Evolutionary conservation across 92 coral and sea anemone genomes (phyloP), one percentile per base, ranked within the genome.

Genomic region (Porites lobata): DNA sequence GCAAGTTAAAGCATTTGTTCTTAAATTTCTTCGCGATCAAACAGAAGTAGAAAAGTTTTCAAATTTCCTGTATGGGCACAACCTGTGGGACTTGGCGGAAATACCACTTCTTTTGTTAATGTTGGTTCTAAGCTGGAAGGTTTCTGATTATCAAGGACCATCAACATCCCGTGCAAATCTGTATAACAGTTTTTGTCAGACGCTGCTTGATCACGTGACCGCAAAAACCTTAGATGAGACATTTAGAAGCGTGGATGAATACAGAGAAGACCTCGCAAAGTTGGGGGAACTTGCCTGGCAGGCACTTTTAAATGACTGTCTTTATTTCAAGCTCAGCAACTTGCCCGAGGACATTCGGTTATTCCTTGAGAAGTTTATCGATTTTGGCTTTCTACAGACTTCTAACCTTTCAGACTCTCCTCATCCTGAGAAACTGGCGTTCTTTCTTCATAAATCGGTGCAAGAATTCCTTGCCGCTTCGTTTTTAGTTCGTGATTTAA

Each of bases 381-480:
- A 4, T 9, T 64, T 81, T n/a, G 85, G 85, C 1, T 52, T 81
- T 13, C 26, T 81, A 8, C 76, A 67, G 29, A 52, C 69, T 29
- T 69, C 71, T 7, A 81, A 81, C 32, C 65, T 81, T 56, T 57
- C 58, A 6, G 24, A 53, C 52, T 66, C 82, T 38, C 12, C 21
- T 50, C 78, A 7, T 43, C 68, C 85, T 14, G 69, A 51, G 26
- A 14, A 67, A 43, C 52, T 67, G 4, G 50, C 52, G n/a, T 24
- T 21, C 7, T 81, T 81, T 65, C 67, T 81, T 0, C 85, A 81
- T 29, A 81, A 81, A 29, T 67, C 85, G 17, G 65, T 79, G 1
- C 84, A 79, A 67, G 84, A 79, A 32, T 79, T 79, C 22, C 58
- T 79, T 29, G 12, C 84, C 22, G 84, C 84, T 8, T 79, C 43